These are phyloP conservation scores for Egretta garzetta DNA, from an alignment of 2,113 vertebrate genomes.

Conservation along the genomic window DNA sequence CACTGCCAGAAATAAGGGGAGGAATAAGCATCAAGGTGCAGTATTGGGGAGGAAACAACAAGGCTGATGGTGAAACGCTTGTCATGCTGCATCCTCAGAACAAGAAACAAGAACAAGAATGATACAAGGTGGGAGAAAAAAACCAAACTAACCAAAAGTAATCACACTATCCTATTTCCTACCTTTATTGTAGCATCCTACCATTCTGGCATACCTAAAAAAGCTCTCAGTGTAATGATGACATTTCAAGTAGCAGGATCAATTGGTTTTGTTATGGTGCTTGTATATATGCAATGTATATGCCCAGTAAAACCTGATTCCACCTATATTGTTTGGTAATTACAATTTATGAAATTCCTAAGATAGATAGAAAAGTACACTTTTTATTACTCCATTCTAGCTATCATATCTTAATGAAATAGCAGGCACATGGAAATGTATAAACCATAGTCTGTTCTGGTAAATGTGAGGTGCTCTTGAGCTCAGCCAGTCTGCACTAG, in stretches of 20 bases:
- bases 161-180: neutral
- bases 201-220: neutral
- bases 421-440: neutral
- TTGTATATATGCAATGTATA: neutral
- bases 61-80: neutral
- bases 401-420: neutral
- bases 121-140: neutral
- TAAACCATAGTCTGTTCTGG: neutral
- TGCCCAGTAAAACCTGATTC: neutral
- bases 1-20: neutral
- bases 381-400: conserved; percentile 21
- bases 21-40: neutral
- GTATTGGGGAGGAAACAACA: neutral
- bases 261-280: neutral
- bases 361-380: neutral
- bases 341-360: neutral
- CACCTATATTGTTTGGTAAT: neutral
- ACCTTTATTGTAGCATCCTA: neutral
- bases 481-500: neutral
- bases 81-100: neutral
- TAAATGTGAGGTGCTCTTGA: neutral
- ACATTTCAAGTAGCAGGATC: conserved; percentile 26
- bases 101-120: neutral
- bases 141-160: neutral
- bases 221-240: neutral